Evolutionary conservation across 2,888 invertebrate species (phyloP), one percentile per base, ranked within the genome.

Genomic region (Ichneumoninae sp.): DNA sequence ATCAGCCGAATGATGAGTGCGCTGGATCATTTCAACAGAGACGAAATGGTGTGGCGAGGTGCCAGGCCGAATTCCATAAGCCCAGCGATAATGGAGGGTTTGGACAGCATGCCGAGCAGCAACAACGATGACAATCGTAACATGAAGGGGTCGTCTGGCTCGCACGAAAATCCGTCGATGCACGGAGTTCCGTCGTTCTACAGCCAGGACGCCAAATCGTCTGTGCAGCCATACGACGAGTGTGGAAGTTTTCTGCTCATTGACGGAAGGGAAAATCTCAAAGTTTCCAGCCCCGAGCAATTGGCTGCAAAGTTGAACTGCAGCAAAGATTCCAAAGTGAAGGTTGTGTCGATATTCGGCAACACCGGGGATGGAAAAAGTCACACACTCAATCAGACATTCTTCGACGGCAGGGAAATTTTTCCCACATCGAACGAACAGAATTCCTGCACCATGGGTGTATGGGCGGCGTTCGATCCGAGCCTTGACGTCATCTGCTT

Each of bases 361-460:
- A 97, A 97, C 90, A 97, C 97, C 0, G 97, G 97, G 0, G 97
- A 97, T 94, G 97, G 97, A 1, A 97, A 97, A 93, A 97, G 97
- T 2, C 95, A 96, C 90, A 97, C 97, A 0, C 94, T 97, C 90
- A 98, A 98, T 93, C 95, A 97, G 89, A 95, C 95, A 16, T 94
- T 96, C 88, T 96, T 96, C 90, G 92, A 94, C 63, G 95, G 95
- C 0, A 90, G 93, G 73, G 95, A 95, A 91, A 94, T 96, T 0
- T 97, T 97, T 91, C 94, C 94, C 84, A 96, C 96, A 0, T 96
- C 96, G 3, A 95, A 96, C 26, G 95, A 95, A 85, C 97, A 97
- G 87, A 94, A 94, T 66, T 96, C 96, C 0, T 97, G 97, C 90
- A 97, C 97, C 0, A 93, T 97, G 22, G 97, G 97, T 10, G 96